phyloP scores from a whole-genome alignment of 2,113 vertebrate genomes.

The Tragelaphus buxtoni region DNA sequence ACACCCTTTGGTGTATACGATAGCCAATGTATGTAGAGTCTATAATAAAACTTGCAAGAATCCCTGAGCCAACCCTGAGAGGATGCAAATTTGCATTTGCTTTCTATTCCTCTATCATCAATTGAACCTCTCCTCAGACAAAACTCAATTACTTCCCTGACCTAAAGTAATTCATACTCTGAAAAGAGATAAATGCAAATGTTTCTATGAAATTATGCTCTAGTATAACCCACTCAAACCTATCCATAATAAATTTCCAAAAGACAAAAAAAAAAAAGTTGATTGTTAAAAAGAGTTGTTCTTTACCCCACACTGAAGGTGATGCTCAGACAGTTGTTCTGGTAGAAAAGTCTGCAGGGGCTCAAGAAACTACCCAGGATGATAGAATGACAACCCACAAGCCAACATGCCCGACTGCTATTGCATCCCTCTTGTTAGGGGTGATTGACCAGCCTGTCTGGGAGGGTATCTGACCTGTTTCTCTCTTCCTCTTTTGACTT shows the following conservation, averaged over 20 bases:
- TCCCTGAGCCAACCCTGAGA: neutral
- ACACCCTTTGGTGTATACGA: neutral
- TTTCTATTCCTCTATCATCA: neutral
- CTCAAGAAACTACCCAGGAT: neutral
- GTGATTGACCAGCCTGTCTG: no score
- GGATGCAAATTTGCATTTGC: neutral
- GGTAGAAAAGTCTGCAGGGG: neutral
- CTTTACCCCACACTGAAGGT: neutral
- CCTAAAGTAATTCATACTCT: neutral
- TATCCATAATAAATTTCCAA: neutral
- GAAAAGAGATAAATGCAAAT: neutral
- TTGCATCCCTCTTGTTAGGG: neutral
- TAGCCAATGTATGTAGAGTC: neutral
- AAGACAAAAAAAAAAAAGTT: accelerated
- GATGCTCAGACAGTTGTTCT: neutral
- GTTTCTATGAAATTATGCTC: neutral
- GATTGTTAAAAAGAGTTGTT: neutral
- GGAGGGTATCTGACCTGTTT: neutral
- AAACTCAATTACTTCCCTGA: neutral
- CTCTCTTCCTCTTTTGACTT: neutral
- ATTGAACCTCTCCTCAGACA: neutral
- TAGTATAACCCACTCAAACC: neutral
- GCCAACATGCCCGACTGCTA: neutral
- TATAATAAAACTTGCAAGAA: neutral
- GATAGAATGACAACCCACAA: no score